These are phyloP conservation scores for Pelobates fuscus DNA, from an alignment of 2,113 vertebrate species.

Conservation along the genomic window DNA sequence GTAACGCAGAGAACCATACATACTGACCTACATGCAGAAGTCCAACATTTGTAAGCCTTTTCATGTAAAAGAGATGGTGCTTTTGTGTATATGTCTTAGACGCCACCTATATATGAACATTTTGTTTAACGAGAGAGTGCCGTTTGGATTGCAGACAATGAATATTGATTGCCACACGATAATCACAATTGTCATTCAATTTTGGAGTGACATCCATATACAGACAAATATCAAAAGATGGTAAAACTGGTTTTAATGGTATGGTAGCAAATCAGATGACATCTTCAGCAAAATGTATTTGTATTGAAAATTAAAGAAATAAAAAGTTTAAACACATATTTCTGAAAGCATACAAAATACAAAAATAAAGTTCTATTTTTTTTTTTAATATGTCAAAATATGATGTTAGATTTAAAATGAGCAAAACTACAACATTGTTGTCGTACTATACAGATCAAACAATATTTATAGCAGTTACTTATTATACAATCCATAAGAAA, in stretches of 20 bases:
- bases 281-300: background rate
- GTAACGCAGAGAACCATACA: too few species aligned
- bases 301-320: too few species aligned
- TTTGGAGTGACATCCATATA: too few species aligned
- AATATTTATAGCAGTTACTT: conserved; percentile 53
- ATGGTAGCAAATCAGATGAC: conserved; percentile 46
- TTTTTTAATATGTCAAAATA: conserved; percentile 61
- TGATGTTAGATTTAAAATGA: conserved; percentile 55
- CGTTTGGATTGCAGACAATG: too few species aligned
- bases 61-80: too few species aligned
- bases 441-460: conserved; percentile 57
- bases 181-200: too few species aligned
- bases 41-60: too few species aligned
- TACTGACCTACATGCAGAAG: too few species aligned
- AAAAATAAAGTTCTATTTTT: conserved; percentile 52
- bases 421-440: conserved; percentile 56
- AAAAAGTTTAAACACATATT: background rate
- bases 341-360: conserved; percentile 55
- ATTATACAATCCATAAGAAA: conserved; percentile 56
- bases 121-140: too few species aligned
- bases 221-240: background rate
- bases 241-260: conserved; percentile 22
- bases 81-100: too few species aligned
- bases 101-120: too few species aligned
- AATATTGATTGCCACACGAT: too few species aligned